Conservation (phyloP, 2,113 vertebrate species). For the Aleadryas rufinucha region DNA sequence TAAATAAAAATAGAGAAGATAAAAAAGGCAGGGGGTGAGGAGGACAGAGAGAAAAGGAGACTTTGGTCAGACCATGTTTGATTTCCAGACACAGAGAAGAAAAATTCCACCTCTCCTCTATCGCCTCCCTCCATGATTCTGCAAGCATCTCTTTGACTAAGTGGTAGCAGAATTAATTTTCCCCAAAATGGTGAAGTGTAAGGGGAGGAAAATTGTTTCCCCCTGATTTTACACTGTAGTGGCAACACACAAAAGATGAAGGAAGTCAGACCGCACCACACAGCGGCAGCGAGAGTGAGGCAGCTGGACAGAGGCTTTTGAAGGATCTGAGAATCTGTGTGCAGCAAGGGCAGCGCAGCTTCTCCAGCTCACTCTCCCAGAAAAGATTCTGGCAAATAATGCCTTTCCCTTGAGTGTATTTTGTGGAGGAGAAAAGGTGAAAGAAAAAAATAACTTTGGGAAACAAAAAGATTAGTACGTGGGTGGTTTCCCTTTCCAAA, state of each 20-base stretch:
- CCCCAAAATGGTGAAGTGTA: conserved; percentile 16
- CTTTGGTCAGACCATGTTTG: not conserved
- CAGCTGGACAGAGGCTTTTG: conserved; percentile 46
- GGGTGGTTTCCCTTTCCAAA: conserved; percentile 16
- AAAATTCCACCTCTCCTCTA: not conserved
- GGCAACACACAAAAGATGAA: conserved; percentile 40
- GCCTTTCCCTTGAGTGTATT: not conserved
- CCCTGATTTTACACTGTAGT: conserved; percentile 14
- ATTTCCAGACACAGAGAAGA: not conserved
- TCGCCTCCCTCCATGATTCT: not conserved
- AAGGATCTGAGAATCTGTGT: conserved; percentile 4
- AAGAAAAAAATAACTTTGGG: not conserved
- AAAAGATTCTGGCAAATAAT: conserved; percentile 38
- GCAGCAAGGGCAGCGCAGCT: not conserved
- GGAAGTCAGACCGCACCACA: conserved; percentile 15
- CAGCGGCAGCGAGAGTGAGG: not conserved
- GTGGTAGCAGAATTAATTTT: conserved; percentile 11
- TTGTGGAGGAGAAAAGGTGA: not conserved
- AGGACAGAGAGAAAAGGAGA: not conserved
- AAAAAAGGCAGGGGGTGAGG: rapidly evolving
- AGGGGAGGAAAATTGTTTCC: conserved; percentile 27
- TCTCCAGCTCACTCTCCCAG: conserved; percentile 33
- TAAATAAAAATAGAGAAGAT: not conserved
- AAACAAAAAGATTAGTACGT: not conserved
- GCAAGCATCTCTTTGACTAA: not conserved